These are phyloP conservation scores for Barbus barbus DNA, from an alignment of 2,113 vertebrate species.

Conservation along the genomic window DNA sequence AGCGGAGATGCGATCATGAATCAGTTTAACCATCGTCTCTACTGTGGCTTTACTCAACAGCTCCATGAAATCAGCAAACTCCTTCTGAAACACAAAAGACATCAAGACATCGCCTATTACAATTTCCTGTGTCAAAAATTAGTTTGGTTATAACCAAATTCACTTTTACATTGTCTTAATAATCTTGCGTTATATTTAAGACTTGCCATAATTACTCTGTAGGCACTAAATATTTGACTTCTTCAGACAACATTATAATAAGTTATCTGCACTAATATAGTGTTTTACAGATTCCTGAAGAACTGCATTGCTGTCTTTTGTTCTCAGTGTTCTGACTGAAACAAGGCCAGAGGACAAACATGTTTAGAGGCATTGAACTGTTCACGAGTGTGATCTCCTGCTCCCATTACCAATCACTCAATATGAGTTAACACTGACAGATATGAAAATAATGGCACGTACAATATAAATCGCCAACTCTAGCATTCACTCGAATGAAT, in stretches of 20 bases:
- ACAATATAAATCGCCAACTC: not conserved
- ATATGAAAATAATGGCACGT: not conserved
- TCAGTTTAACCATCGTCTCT: slow-evolving; percentile 52
- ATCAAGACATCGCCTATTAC: not conserved
- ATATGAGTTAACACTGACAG: not conserved
- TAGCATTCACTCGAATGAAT: not conserved
- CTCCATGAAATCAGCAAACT: slow-evolving; percentile 61
- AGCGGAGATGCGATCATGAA: slow-evolving; percentile 36
- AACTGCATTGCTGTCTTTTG: not conserved
- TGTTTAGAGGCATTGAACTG: not conserved
- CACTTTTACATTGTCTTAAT: too few relatives aligned
- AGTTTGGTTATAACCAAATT: not conserved
- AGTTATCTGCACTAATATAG: not conserved
- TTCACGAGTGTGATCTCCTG: not conserved
- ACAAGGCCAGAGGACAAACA: not conserved
- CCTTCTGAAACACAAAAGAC: slow-evolving; percentile 42
- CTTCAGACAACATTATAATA: not conserved
- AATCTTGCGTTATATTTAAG: too few relatives aligned
- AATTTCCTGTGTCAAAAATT: not conserved
- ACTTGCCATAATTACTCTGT: not conserved
- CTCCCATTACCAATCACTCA: not conserved
- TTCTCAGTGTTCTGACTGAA: not conserved
- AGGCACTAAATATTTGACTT: not conserved
- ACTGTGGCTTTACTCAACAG: slow-evolving; percentile 49
- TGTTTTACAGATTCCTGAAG: not conserved